phyloP scores from a whole-genome alignment of 2,888 invertebrate species.

The Macrophya alboannulata region DNA sequence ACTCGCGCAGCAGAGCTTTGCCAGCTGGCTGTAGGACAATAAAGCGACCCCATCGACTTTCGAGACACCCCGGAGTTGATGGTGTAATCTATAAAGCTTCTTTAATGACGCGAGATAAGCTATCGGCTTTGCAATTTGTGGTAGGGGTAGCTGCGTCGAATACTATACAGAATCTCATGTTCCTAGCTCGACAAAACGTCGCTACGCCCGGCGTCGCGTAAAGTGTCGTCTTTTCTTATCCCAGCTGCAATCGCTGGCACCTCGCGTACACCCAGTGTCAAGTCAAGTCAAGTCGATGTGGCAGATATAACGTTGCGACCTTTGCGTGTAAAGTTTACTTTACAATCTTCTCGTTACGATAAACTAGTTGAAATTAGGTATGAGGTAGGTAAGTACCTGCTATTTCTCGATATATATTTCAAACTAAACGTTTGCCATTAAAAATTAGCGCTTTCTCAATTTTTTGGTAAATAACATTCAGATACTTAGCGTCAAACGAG shows the following conservation, averaged over 20 bases:
- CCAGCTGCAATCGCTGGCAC: background rate
- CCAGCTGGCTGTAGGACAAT: slow-evolving; percentile 16
- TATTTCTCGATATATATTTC: background rate
- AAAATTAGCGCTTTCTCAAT: background rate
- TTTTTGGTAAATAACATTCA: background rate
- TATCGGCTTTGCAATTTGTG: slow-evolving; percentile 7
- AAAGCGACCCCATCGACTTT: slow-evolving; percentile 12
- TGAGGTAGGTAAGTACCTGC: background rate
- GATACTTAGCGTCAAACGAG: background rate
- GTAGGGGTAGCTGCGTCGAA: slow-evolving; percentile 25
- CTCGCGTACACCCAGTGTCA: background rate
- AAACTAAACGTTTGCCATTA: background rate
- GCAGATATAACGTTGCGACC: slow-evolving; percentile 15
- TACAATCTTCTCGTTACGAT: background rate
- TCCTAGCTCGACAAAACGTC: slow-evolving; percentile 27
- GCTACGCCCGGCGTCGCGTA: background rate
- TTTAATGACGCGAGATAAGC: slow-evolving; percentile 47
- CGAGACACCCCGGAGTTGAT: background rate
- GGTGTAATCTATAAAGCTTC: slow-evolving; percentile 6
- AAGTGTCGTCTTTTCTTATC: slow-evolving; percentile 15
- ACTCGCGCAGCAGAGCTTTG: background rate
- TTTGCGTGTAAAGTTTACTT: slow-evolving; percentile 17
- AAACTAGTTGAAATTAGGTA: background rate
- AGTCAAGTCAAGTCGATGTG: slow-evolving; percentile 13
- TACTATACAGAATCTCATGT: slow-evolving; percentile 3